These are phyloP conservation scores for Sebastes cheni DNA, from an alignment of 2,797 vertebrate genomes.

Conservation along the genomic window DNA sequence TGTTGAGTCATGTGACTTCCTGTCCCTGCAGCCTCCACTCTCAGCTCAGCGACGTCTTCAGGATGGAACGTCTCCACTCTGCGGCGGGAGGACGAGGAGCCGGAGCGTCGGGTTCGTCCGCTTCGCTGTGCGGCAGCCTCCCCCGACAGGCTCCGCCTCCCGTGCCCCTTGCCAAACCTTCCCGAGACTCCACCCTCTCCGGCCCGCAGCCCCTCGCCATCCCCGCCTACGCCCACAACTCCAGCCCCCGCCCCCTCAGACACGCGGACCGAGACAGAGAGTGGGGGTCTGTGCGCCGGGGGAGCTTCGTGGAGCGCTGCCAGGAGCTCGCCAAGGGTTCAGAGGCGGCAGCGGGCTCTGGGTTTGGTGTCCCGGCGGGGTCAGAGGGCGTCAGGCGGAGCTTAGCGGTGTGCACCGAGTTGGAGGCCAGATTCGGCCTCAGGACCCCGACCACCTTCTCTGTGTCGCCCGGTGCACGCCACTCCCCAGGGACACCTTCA, in stretches of 20 bases:
- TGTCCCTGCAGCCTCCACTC: slow-evolving; percentile 81
- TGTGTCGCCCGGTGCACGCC: slow-evolving; percentile 33
- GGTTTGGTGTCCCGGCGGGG: slow-evolving; percentile 14
- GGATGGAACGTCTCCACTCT: slow-evolving; percentile 49
- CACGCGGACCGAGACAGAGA: slow-evolving; percentile 47
- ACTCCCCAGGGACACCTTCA: slow-evolving; percentile 2
- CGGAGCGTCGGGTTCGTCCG: slow-evolving; percentile 17
- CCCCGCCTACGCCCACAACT: slow-evolving; percentile 38
- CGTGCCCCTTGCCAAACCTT: slow-evolving; percentile 43
- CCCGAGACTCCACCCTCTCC: slow-evolving; percentile 35
- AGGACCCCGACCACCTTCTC: slow-evolving; percentile 66
- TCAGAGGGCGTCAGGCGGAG: slow-evolving; percentile 68
- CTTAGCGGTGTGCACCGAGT: slow-evolving; percentile 71
- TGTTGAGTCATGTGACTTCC: slow-evolving; percentile 11
- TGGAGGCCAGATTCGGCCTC: slow-evolving; percentile 71
- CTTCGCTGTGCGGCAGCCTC: slow-evolving; percentile 64
- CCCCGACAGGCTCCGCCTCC: slow-evolving; percentile 71
- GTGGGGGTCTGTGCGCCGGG: slow-evolving; percentile 57
- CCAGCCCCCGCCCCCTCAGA: slow-evolving; percentile 42
- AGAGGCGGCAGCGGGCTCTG: slow-evolving; percentile 33
- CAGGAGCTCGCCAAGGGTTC: slow-evolving; percentile 87
- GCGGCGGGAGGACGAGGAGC: slow-evolving; percentile 30
- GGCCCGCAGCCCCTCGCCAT: slow-evolving; percentile 41
- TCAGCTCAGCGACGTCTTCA: slow-evolving; percentile 69
- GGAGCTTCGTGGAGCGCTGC: slow-evolving; percentile 90